phyloP scores from a whole-genome alignment of 2,797 vertebrate species.

The Nothura maculosa region DNA sequence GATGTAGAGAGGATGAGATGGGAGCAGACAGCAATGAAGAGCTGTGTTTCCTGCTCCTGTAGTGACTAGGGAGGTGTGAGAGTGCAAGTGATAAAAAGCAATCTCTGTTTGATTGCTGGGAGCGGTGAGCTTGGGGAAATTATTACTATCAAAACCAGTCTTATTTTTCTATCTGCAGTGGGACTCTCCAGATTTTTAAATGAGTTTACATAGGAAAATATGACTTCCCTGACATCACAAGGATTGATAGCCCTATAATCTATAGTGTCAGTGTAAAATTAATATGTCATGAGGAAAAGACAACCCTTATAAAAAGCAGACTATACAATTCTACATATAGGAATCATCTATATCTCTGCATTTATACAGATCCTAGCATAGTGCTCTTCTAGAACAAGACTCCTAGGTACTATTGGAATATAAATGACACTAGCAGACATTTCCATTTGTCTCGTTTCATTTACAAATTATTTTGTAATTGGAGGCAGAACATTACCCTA shows the following conservation, averaged over 20 bases:
- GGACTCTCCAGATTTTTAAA: background rate
- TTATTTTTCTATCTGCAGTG: background rate
- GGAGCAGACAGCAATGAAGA: background rate
- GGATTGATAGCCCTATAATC: background rate
- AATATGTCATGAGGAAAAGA: background rate
- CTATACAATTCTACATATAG: background rate
- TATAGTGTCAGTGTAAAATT: background rate
- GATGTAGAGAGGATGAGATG: background rate
- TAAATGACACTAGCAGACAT: accelerated
- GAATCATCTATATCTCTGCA: background rate
- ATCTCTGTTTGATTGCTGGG: accelerated
- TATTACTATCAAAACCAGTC: accelerated
- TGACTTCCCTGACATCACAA: background rate
- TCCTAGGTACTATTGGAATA: background rate
- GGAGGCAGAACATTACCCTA: background rate
- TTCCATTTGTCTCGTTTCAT: background rate
- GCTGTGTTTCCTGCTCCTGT: background rate
- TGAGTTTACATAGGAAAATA: background rate
- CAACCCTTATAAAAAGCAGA: background rate
- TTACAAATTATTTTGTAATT: background rate
- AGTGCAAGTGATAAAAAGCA: background rate
- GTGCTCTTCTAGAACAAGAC: background rate
- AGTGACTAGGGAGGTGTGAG: background rate
- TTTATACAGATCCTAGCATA: background rate
- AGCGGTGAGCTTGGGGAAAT: background rate